phyloP scores from a whole-genome alignment of 2,888 invertebrate species.

The Ochropleura plecta region DNA sequence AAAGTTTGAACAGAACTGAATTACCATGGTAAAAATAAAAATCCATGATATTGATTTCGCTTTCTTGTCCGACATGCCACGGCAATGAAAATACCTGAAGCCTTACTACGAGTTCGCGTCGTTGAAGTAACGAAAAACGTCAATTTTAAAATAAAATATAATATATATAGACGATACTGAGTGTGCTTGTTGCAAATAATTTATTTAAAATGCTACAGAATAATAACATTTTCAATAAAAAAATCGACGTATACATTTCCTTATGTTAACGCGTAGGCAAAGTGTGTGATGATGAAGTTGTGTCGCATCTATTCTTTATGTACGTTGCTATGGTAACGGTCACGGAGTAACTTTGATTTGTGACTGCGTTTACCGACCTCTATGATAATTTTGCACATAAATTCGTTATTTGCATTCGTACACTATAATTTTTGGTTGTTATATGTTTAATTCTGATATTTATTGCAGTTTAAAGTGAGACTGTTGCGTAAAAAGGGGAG shows the following conservation, averaged over 20 bases:
- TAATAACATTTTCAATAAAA: too few relatives aligned
- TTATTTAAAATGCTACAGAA: too few relatives aligned
- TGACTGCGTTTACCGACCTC: constrained; percentile 35
- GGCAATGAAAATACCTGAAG: not conserved
- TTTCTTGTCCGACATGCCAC: not conserved
- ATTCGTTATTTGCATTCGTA: constrained; percentile 53
- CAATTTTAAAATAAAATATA: too few relatives aligned
- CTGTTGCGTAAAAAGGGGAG: constrained; percentile 25
- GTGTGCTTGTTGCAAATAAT: too few relatives aligned
- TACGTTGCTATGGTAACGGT: constrained; percentile 21
- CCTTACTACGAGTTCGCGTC: too few relatives aligned
- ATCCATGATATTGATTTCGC: not conserved
- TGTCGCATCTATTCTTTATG: constrained; percentile 16
- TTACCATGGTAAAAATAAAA: not conserved
- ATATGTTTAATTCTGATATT: constrained; percentile 46
- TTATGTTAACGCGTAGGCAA: not conserved
- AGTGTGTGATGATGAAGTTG: not conserved
- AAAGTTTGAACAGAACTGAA: too few relatives aligned
- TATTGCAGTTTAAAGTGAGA: constrained; percentile 29
- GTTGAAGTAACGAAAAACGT: too few relatives aligned
- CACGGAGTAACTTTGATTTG: constrained; percentile 55
- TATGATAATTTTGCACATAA: constrained; percentile 55
- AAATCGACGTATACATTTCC: too few relatives aligned
- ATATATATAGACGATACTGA: too few relatives aligned
- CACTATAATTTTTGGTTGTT: constrained; percentile 56